A percentile compares a stretch with the other conserved stretches of the same genome.
Conservation (phyloP, 2,888 invertebrate genomes). For the Zygothrica quintamaculata region DNA sequence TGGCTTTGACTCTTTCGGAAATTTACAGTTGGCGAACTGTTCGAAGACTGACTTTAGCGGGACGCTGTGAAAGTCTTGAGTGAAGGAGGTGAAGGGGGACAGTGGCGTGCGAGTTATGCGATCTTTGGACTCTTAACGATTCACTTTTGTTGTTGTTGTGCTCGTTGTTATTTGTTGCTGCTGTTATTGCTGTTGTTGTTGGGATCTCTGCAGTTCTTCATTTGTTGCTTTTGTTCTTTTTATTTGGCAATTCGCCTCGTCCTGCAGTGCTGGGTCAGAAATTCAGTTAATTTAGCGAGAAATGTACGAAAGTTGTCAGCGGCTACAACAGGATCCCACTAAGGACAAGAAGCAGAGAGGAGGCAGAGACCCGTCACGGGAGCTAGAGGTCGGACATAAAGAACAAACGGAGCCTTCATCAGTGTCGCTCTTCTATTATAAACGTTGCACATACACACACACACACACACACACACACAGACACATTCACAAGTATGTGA, state of each 20-base stretch:
- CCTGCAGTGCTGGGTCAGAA: slow-evolving; percentile 71
- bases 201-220: slow-evolving; percentile 35
- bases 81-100: slow-evolving; percentile 11
- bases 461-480: slow-evolving; percentile 31
- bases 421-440: slow-evolving; percentile 42
- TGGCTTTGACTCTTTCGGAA: slow-evolving; percentile 64
- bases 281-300: slow-evolving; percentile 78
- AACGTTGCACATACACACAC: slow-evolving; percentile 1
- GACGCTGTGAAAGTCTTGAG: neutral
- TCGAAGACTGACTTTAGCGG: slow-evolving; percentile 8
- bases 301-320: slow-evolving; percentile 77
- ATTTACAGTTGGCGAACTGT: slow-evolving; percentile 64
- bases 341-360: neutral
- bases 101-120: slow-evolving; percentile 71
- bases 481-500: slow-evolving; percentile 63
- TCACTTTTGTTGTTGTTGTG: slow-evolving; percentile 57
- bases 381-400: slow-evolving; percentile 54
- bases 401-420: slow-evolving; percentile 21
- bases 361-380: neutral
- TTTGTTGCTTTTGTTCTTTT: slow-evolving; percentile 16
- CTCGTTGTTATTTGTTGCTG: slow-evolving; percentile 4
- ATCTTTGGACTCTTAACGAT: slow-evolving; percentile 78
- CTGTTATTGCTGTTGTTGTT: slow-evolving; percentile 9
- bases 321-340: slow-evolving; percentile 22
- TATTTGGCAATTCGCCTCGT: slow-evolving; percentile 48